A percentile compares a stretch with the other conserved stretches of the same genome.
phyloP scores from a whole-genome alignment of 2,113 vertebrate species.

The Anthoscopus minutus region DNA sequence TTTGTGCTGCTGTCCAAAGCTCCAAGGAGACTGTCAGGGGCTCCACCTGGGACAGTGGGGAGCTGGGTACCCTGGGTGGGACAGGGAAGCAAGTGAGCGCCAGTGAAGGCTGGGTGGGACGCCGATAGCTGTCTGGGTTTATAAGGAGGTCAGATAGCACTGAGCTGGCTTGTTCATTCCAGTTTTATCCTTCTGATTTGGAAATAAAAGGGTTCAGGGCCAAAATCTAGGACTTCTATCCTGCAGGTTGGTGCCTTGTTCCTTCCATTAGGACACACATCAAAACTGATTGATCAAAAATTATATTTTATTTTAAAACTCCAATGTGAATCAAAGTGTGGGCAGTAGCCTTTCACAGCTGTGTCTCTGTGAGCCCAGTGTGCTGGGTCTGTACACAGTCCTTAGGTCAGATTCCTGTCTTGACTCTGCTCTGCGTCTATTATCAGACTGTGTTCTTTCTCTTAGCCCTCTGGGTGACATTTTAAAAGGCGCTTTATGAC shows the following conservation, averaged over 20 bases:
- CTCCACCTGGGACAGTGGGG: neutral
- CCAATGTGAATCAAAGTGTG: neutral
- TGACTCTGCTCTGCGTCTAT: neutral
- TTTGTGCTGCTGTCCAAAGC: neutral
- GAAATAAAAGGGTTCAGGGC: neutral
- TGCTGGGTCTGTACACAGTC: neutral
- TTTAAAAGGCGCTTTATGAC: neutral
- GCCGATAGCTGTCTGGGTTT: neutral
- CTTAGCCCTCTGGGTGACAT: neutral
- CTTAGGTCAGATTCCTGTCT: neutral
- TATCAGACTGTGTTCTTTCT: neutral
- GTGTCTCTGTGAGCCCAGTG: neutral
- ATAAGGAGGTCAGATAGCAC: neutral
- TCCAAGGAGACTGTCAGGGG: neutral
- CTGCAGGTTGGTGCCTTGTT: neutral
- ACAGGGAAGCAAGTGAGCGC: neutral
- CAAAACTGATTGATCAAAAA: neutral
- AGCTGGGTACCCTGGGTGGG: neutral
- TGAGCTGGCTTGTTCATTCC: accelerated
- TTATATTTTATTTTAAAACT: neutral
- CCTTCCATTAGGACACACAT: neutral
- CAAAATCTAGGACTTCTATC: neutral
- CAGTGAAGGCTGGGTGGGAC: neutral
- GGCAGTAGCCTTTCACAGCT: neutral
- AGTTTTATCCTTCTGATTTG: neutral